Conservation (phyloP, 1,140 invertebrate genomes). For the Drosophila sulfurigaster region DNA sequence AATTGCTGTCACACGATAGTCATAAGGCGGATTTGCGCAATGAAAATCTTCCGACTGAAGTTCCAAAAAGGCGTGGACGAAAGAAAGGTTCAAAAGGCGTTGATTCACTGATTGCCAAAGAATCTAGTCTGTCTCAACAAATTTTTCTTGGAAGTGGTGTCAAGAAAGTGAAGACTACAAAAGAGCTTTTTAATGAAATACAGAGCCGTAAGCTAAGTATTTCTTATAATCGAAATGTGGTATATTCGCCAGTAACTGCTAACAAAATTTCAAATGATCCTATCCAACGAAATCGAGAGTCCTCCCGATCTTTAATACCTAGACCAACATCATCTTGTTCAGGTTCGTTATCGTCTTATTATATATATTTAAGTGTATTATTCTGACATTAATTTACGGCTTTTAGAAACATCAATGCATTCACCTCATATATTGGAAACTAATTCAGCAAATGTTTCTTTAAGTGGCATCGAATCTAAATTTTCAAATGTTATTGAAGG, state of each 20-base stretch:
- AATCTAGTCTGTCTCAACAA: constrained; percentile 73
- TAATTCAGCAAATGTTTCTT: constrained; percentile 56
- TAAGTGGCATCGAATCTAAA: constrained; percentile 53
- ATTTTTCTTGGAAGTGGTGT: constrained; percentile 85
- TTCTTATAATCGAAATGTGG: constrained; percentile 26
- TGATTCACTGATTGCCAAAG: constrained; percentile 77
- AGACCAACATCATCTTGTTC: constrained; percentile 74
- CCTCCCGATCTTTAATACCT: constrained; percentile 18
- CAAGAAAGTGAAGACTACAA: constrained; percentile 93
- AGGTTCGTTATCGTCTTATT: constrained; percentile 47
- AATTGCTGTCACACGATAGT: constrained; percentile 10
- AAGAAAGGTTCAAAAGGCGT: constrained; percentile 90
- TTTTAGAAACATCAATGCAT: constrained; percentile 65
- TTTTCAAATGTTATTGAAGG: constrained; percentile 58
- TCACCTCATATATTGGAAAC: constrained; percentile 66
- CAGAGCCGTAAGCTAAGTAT: constrained; percentile 87
- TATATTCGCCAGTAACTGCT: constrained; percentile 8
- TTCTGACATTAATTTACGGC: neutral
- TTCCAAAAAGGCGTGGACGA: constrained; percentile 87
- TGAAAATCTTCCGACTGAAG: constrained; percentile 44
- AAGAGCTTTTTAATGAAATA: constrained; percentile 92
- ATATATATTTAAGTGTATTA: neutral
- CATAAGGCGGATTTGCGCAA: neutral
- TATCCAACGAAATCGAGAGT: constrained; percentile 38
- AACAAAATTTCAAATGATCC: constrained; percentile 43